phyloP scores from a whole-genome alignment of 1,140 invertebrate species.

The Dreissena rostriformis region DNA sequence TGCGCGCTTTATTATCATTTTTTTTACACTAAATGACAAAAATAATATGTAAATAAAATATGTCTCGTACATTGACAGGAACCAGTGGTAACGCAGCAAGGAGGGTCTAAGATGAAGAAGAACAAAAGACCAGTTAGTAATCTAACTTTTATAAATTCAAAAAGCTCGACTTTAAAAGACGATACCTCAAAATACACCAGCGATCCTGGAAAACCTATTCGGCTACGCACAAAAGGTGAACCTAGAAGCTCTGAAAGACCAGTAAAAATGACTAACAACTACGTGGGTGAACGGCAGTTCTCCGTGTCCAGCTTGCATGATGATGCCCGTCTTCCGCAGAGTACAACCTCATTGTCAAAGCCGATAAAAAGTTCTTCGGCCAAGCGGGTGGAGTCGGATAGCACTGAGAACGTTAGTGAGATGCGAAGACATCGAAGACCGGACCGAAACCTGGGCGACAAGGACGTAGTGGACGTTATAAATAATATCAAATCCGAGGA shows the following conservation, averaged over 20 bases:
- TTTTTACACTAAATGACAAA: too few species aligned
- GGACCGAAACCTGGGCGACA: conserved; percentile 40
- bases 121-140: conserved; percentile 21
- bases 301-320: background rate
- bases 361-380: too few species aligned
- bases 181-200: conserved; percentile 1
- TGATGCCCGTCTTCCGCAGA: background rate
- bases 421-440: conserved; percentile 22
- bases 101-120: too few species aligned
- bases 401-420: background rate
- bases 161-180: background rate
- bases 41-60: too few species aligned
- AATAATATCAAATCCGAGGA: conserved; percentile 53
- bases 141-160: background rate
- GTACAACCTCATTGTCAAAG: conserved; percentile 14
- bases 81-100: too few species aligned
- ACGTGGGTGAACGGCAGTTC: background rate
- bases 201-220: conserved; percentile 25
- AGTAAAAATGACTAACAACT: background rate
- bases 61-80: too few species aligned
- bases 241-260: background rate
- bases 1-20: too few species aligned
- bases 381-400: background rate
- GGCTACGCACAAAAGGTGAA: conserved; percentile 30
- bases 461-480: conserved; percentile 63